A percentile compares a stretch with the other conserved stretches of the same genome.
These are phyloP conservation scores for Icerya purchasi DNA, from an alignment of 2,888 invertebrate genomes.

Conservation along the genomic window DNA sequence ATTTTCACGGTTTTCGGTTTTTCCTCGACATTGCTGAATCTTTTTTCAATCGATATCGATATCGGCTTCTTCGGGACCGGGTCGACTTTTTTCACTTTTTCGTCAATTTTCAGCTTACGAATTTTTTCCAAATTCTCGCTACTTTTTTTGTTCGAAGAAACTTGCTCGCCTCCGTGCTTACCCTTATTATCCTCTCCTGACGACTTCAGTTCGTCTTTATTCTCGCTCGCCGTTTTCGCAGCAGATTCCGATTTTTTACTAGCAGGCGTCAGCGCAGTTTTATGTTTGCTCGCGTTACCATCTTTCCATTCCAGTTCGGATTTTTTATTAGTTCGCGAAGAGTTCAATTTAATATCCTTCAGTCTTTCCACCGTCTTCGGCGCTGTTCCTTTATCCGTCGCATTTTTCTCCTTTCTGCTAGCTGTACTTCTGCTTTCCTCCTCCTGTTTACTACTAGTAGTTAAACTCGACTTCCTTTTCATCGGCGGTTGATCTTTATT, in stretches of 20 bases:
- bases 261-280: background rate
- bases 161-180: no score
- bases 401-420: no score
- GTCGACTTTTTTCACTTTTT: constrained; percentile 15
- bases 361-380: constrained; percentile 4
- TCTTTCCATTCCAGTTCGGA: background rate
- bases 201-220: background rate
- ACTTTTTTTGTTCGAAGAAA: no score
- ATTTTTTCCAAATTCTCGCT: constrained; percentile 17
- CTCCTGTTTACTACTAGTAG: no score
- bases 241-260: constrained; percentile 4
- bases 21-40: constrained; percentile 40
- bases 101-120: constrained; percentile 23
- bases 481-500: no score
- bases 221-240: background rate
- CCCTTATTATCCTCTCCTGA: no score
- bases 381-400: background rate
- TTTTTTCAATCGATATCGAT: constrained; percentile 37
- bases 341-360: background rate
- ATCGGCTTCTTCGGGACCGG: constrained; percentile 16
- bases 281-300: constrained; percentile 5
- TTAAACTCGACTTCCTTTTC: no score
- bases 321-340: background rate
- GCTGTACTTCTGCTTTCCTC: no score
- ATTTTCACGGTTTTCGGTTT: constrained; percentile 80